Percentiles rank a stretch among this genome's conserved stretches.
Evolutionary conservation across 1,140 invertebrate genomes (phyloP).

Genomic region (Hylyphantes graminicola): DNA sequence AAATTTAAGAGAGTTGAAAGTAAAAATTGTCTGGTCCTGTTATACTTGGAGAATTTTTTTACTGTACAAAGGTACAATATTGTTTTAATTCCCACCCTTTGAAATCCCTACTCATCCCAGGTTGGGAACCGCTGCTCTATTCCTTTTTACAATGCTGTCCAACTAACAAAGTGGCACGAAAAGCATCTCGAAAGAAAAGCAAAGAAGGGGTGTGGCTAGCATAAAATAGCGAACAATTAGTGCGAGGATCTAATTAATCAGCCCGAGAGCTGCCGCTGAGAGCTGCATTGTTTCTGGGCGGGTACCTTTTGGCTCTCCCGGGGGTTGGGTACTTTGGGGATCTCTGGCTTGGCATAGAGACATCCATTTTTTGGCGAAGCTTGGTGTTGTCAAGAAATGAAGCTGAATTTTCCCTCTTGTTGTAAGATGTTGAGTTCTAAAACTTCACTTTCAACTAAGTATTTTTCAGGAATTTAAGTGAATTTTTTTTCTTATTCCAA

Average conservation of each 20-base stretch:
- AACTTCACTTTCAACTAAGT: no score
- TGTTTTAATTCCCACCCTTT: no score
- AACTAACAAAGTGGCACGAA: background rate
- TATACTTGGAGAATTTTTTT: no score
- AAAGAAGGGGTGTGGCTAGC: slow-evolving; percentile 8
- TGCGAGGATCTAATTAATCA: slow-evolving; percentile 55
- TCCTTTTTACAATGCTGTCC: no score
- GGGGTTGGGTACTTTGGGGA: slow-evolving; percentile 9
- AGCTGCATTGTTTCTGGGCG: slow-evolving; percentile 51
- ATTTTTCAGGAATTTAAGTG: no score
- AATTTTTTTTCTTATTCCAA: no score
- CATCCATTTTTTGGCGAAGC: slow-evolving; percentile 52
- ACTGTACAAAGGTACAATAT: no score
- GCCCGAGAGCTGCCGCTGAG: slow-evolving; percentile 43
- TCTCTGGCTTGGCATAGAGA: background rate
- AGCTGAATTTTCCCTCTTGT: background rate
- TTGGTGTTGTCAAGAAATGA: background rate
- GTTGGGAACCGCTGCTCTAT: no score
- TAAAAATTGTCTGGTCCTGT: no score
- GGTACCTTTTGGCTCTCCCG: slow-evolving; percentile 19
- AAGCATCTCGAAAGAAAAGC: slow-evolving; percentile 23
- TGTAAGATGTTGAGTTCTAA: background rate
- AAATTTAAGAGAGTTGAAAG: no score
- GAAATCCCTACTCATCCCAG: no score
- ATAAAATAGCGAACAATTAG: slow-evolving; percentile 57